Base-by-base conservation (phyloP, 2,888 invertebrate species). In the Hypomecis punctinalis region DNA sequence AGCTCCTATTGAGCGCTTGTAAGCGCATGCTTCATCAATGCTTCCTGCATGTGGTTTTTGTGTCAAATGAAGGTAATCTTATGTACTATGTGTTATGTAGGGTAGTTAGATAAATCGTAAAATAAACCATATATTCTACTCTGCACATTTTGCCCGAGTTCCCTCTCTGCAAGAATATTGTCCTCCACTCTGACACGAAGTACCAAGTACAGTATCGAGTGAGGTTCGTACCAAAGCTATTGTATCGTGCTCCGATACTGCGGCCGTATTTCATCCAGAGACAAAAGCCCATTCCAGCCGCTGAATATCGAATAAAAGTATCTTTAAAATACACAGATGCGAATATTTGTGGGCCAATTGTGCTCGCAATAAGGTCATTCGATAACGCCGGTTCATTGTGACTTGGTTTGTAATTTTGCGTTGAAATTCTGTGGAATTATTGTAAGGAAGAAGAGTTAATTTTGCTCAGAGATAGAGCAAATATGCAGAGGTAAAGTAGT, bases 261-360 rank as follows among this genome's bases (percentile, higher is more conserved):
- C 63, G 68, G 63, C 69, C 70, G 75, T 82, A 81, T 80, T 79
- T 81, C 73, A 75, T 67, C 69, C 36, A 66, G 74, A 78, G 70
- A 79, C 79, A 77, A 80, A 74, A 74, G 76, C 71, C 69, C 66
- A 63, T 72, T 72, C 63, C 63, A 63, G 63, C 68, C 68, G 65
- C 67, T 75, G 73, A 69, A 73, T 75, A 75, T 68, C 70, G 71
- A 76, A 71, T 73, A 78, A 73, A 77, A 75, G 63, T 79, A 72
- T 69, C 70, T 68, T 67, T 64, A 64, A 73, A 71, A 70, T 71
- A 67, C 66, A 73, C 65, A 68, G 66, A 71, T 68, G 66, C 53
- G 63, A 68, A 67, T 70, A 72, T 72, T 72, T 68, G 67, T 64
- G 66, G 61, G 63, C 66, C 70, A 68, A 70, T 70, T 70, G 66